These are phyloP conservation scores for Coleophora deauratella DNA, from an alignment of 2,888 invertebrate species.

Conservation along the genomic window DNA sequence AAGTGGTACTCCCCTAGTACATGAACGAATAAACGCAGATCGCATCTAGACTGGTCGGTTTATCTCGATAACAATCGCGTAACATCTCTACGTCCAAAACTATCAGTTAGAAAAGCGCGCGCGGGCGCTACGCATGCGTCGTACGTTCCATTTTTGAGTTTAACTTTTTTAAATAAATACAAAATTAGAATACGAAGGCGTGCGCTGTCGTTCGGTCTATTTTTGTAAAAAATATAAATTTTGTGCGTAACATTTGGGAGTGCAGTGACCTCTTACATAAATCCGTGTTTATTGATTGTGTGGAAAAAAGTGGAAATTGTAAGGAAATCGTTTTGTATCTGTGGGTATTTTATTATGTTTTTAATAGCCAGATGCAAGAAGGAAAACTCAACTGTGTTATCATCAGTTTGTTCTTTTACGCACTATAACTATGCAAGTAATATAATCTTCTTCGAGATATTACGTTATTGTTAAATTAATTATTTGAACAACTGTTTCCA, in stretches of 20 bases:
- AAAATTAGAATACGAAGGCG: slow-evolving; percentile 34
- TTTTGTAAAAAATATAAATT: slow-evolving; percentile 32
- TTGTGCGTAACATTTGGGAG: slow-evolving; percentile 39
- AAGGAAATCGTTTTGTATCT: slow-evolving; percentile 10
- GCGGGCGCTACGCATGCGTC: slow-evolving; percentile 45
- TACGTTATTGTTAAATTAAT: neutral
- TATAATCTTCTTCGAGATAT: too few species aligned
- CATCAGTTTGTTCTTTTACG: too few species aligned
- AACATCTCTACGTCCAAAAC: slow-evolving; percentile 16
- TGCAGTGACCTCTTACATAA: slow-evolving; percentile 50
- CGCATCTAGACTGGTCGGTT: slow-evolving; percentile 30
- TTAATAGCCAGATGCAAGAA: too few species aligned
- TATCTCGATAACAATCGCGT: slow-evolving; percentile 25
- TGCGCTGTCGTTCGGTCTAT: slow-evolving; percentile 33
- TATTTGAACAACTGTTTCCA: neutral
- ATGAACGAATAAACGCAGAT: slow-evolving; percentile 2
- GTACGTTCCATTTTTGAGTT: slow-evolving; percentile 19
- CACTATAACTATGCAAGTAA: too few species aligned
- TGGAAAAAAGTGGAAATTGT: slow-evolving; percentile 3
- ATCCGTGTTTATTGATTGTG: slow-evolving; percentile 14
- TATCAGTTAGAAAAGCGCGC: slow-evolving; percentile 46
- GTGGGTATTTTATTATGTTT: neutral
- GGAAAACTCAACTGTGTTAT: neutral
- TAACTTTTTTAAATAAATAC: slow-evolving; percentile 13
- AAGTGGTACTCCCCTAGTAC: slow-evolving; percentile 13